A percentile compares a stretch with the other conserved stretches of the same genome.
phyloP scores from a whole-genome alignment of 2,888 invertebrate species.

The Caenorhabditis sp. region DNA sequence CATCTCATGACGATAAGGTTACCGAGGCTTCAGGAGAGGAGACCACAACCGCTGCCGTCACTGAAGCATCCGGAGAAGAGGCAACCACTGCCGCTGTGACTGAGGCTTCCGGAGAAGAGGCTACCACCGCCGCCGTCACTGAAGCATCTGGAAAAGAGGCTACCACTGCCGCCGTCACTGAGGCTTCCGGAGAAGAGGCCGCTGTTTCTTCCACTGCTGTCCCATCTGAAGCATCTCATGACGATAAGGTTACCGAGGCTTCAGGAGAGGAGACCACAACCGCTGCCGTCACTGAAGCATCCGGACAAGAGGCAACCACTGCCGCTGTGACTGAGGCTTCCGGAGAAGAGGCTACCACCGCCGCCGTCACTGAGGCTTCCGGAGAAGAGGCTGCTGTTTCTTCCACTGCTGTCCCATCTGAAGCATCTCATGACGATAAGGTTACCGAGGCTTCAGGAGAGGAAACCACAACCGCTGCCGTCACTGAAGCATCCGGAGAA shows the following conservation, averaged over 20 bases:
- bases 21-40: background rate
- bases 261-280: conserved; percentile 33
- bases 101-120: too few relatives aligned
- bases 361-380: conserved; percentile 1
- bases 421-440: background rate
- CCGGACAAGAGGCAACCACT: conserved; percentile 18
- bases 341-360: too few relatives aligned
- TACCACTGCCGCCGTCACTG: conserved; percentile 24
- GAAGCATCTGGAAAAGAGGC: background rate
- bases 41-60: background rate
- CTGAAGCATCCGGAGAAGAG: too few relatives aligned
- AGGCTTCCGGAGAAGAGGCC: conserved; percentile 29
- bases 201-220: conserved; percentile 8
- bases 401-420: conserved; percentile 2
- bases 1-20: background rate
- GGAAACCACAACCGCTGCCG: conserved; percentile 12
- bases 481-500: conserved; percentile 20
- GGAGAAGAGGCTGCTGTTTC: too few relatives aligned
- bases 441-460: conserved; percentile 17
- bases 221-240: conserved; percentile 15
- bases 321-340: conserved; percentile 12
- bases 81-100: too few relatives aligned
- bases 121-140: background rate
- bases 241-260: conserved; percentile 34
- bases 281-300: conserved; percentile 20